phyloP scores from a whole-genome alignment of 2,113 vertebrate species.

The Hydrochoerus hydrochaeris region DNA sequence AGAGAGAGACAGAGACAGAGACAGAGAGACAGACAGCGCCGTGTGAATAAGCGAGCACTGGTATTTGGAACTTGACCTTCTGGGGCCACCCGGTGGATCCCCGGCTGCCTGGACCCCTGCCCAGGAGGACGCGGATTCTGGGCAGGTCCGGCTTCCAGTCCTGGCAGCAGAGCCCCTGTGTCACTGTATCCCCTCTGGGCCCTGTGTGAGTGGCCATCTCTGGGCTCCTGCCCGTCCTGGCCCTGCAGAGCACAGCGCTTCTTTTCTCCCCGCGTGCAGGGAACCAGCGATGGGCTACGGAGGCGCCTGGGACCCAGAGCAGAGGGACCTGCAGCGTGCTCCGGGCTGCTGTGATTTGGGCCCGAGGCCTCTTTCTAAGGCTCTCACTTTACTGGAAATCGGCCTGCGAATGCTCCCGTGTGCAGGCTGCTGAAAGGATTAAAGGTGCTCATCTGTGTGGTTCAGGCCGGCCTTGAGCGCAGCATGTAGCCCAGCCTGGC shows the following conservation, averaged over 20 bases:
- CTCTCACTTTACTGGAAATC: not conserved
- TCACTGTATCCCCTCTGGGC: not conserved
- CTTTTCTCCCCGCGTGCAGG: too few species aligned
- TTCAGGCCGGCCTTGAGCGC: not conserved
- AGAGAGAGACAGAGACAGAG: too few species aligned
- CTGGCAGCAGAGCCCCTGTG: not conserved
- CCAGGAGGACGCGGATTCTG: not conserved
- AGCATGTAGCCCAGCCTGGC: not conserved
- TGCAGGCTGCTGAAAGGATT: not conserved
- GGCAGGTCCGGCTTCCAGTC: too few species aligned
- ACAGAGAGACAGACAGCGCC: too few species aligned
- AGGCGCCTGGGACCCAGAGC: not conserved
- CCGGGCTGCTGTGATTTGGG: not conserved
- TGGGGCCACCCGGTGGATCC: not conserved
- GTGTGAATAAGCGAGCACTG: not conserved
- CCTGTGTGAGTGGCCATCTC: not conserved
- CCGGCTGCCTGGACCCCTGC: not conserved
- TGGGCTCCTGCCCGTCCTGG: too few species aligned
- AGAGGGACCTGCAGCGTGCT: not conserved
- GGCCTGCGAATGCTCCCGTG: not conserved
- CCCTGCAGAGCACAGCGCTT: not conserved
- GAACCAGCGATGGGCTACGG: not conserved
- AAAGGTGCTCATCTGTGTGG: not conserved
- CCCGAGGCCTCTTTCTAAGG: not conserved
- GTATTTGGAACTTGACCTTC: not conserved